A percentile compares a stretch with the other conserved stretches of the same genome.
Conservation (phyloP, 1,140 invertebrate species). For the Idris sp. region DNA sequence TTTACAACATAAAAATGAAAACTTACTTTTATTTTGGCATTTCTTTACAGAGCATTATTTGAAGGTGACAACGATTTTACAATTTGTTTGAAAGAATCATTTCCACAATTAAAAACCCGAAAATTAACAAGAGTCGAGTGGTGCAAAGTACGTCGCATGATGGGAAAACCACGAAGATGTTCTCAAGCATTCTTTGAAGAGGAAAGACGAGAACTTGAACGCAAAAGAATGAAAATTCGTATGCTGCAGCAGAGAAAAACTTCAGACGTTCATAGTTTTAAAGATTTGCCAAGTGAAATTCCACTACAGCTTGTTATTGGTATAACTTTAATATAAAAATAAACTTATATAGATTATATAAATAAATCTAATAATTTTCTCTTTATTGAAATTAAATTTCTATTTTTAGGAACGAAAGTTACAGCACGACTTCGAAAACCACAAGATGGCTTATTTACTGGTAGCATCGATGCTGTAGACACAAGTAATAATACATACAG, state of each 20-base stretch:
- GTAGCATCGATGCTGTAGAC: constrained; percentile 97
- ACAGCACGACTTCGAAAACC: constrained; percentile 92
- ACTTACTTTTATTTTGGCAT: background rate
- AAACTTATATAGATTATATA: background rate
- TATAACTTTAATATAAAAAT: constrained; percentile 10
- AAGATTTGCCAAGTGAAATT: constrained; percentile 97
- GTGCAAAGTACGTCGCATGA: constrained; percentile 95
- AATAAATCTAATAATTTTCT: background rate
- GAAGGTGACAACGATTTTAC: constrained; percentile 98
- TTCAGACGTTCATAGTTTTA: constrained; percentile 86
- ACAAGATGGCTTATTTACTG: constrained; percentile 98
- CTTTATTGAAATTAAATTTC: no score
- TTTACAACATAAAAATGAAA: no score
- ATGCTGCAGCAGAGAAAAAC: constrained; percentile 96
- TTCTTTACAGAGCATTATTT: constrained; percentile 87
- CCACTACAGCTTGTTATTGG: constrained; percentile 97
- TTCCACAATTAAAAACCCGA: constrained; percentile 93
- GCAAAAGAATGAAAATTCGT: constrained; percentile 94
- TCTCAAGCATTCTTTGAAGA: constrained; percentile 97
- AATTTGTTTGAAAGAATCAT: constrained; percentile 95
- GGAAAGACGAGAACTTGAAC: constrained; percentile 92
- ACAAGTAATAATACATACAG: constrained; percentile 98
- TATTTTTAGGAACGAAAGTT: constrained; percentile 86
- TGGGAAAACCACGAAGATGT: constrained; percentile 97
- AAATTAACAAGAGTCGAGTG: constrained; percentile 94